phyloP scores from a whole-genome alignment of 1,140 invertebrate species.

The Psilanteris sp. region DNA sequence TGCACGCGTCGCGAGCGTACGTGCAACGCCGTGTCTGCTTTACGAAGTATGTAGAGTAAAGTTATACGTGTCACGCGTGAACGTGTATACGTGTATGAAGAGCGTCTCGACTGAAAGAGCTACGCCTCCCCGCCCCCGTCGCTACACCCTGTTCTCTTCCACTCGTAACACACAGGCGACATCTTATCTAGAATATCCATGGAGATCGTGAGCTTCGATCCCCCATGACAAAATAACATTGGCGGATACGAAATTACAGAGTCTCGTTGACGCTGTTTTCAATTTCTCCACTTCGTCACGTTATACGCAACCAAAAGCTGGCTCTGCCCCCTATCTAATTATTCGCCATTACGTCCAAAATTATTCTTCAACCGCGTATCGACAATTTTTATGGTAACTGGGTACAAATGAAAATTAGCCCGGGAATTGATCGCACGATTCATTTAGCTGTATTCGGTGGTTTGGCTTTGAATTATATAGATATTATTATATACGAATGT shows the following conservation, averaged over 20 bases:
- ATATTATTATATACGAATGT: no score
- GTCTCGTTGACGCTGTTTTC: constrained; percentile 33
- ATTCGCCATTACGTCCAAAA: no score
- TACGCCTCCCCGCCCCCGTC: constrained; percentile 4
- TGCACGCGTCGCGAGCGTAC: background rate
- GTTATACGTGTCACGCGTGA: no score
- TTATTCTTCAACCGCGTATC: no score
- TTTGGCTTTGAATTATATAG: no score
- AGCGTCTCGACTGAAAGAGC: constrained; percentile 35
- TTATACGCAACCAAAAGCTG: constrained; percentile 23
- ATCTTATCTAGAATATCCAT: constrained; percentile 61
- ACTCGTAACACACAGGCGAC: constrained; percentile 46
- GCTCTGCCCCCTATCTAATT: background rate
- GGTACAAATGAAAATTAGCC: no score
- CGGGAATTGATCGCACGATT: no score
- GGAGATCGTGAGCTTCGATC: constrained; percentile 58
- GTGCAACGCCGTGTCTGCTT: background rate
- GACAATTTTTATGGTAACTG: no score
- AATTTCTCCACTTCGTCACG: constrained; percentile 43
- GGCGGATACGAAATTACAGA: constrained; percentile 45
- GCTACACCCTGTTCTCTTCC: background rate
- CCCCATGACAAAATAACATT: constrained; percentile 50
- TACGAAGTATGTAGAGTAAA: no score
- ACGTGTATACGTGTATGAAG: constrained; percentile 31
- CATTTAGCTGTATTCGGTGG: no score